These are phyloP conservation scores for Pocillopora meandrina DNA, from an alignment of 92 coral and sea anemone species.

Conservation along the genomic window DNA sequence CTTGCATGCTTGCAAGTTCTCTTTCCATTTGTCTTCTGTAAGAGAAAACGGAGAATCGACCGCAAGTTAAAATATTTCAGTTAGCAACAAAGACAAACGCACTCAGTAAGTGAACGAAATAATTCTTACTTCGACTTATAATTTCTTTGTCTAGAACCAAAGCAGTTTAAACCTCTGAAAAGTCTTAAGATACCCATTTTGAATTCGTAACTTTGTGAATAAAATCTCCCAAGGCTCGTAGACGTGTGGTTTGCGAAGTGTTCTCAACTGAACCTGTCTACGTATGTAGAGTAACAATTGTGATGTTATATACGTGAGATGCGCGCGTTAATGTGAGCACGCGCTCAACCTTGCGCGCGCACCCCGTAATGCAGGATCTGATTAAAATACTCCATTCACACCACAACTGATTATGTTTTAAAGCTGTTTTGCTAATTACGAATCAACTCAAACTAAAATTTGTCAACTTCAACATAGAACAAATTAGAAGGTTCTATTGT, in stretches of 20 bases:
- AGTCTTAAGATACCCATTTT: constrained; percentile 5
- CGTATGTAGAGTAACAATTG: constrained; percentile 2
- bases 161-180: constrained; percentile 9
- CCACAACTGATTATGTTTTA: no score
- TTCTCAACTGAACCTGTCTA: background rate
- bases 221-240: background rate
- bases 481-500: no score
- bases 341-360: background rate
- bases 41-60: background rate
- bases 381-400: no score
- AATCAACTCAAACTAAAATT: no score
- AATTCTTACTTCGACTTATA: background rate
- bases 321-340: background rate
- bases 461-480: no score
- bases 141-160: constrained; percentile 14
- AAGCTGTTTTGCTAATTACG: no score
- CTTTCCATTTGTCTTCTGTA: background rate
- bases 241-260: background rate
- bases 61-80: background rate
- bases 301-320: background rate
- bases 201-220: background rate
- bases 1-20: background rate
- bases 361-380: no score
- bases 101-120: background rate
- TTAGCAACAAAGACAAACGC: background rate